Evolutionary conservation across 2,797 vertebrate genomes (phyloP).

Genomic region (Florisuga fusca): DNA sequence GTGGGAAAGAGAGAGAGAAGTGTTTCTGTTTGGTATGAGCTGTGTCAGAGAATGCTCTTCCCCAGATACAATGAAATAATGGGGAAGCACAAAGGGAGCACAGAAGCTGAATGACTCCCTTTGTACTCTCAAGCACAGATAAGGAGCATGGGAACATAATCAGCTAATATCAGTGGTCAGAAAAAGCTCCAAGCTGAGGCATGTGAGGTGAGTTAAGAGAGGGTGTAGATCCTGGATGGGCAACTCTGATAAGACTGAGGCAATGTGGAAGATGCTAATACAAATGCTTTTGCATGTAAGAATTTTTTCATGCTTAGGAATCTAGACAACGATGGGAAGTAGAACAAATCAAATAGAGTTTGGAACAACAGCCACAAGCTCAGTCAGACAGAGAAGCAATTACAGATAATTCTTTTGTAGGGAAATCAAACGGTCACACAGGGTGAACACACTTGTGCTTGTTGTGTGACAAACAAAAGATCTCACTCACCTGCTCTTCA

Average conservation of each 20-base stretch:
- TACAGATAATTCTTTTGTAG: neutral
- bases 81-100: neutral
- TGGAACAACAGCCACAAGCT: neutral
- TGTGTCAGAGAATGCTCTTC: neutral
- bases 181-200: neutral
- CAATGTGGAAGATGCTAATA: fast-evolving
- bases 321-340: neutral
- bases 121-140: neutral
- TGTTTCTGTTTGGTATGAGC: neutral
- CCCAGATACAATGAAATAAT: neutral
- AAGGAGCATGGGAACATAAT: neutral
- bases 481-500: neutral
- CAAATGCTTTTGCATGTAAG: neutral
- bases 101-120: neutral
- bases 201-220: neutral
- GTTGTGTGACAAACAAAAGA: neutral
- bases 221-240: neutral
- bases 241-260: neutral
- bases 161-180: neutral
- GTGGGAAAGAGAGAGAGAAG: neutral
- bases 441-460: neutral
- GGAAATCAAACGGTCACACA: fast-evolving
- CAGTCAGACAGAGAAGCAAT: neutral
- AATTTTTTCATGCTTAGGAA: neutral
- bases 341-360: neutral